Evolutionary conservation across 1,140 invertebrate species (phyloP).

Genomic region (Dinoponera quadriceps): DNA sequence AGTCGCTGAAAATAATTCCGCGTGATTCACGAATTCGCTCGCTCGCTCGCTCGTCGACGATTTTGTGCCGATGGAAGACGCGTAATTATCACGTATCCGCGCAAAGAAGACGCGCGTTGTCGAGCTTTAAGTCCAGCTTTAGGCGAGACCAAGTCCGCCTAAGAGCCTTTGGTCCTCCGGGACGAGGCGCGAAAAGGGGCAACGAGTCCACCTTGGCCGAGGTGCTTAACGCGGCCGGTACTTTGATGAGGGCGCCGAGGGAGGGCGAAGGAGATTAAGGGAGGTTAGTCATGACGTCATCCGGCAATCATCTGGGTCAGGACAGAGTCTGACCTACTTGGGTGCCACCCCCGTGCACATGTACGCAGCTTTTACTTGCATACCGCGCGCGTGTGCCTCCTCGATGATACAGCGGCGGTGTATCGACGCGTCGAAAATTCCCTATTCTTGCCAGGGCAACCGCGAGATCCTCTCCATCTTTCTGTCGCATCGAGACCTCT

Average conservation of each 20-base stretch:
- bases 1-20: conserved; percentile 26
- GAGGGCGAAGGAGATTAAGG: conserved; percentile 52
- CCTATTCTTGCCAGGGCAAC: background rate
- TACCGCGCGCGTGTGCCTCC: background rate
- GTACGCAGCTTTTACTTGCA: conserved; percentile 54
- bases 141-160: background rate
- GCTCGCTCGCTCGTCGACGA: background rate
- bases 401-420: background rate
- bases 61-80: background rate
- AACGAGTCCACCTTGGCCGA: conserved; percentile 24
- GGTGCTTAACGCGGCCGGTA: conserved; percentile 27
- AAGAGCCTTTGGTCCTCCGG: background rate
- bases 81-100: conserved; percentile 28
- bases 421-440: conserved; percentile 52
- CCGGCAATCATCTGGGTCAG: conserved; percentile 82
- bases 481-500: no score
- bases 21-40: conserved; percentile 12
- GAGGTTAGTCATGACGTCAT: conserved; percentile 79
- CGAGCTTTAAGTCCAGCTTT: background rate
- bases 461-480: no score
- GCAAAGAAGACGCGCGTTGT: background rate
- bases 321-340: conserved; percentile 81
- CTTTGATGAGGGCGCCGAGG: conserved; percentile 16
- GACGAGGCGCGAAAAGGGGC: conserved; percentile 7
- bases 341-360: conserved; percentile 18